Percentiles rank a stretch among this genome's conserved stretches.
Conservation (phyloP, 2,113 vertebrate species). For the Eulacestoma nigropectus region DNA sequence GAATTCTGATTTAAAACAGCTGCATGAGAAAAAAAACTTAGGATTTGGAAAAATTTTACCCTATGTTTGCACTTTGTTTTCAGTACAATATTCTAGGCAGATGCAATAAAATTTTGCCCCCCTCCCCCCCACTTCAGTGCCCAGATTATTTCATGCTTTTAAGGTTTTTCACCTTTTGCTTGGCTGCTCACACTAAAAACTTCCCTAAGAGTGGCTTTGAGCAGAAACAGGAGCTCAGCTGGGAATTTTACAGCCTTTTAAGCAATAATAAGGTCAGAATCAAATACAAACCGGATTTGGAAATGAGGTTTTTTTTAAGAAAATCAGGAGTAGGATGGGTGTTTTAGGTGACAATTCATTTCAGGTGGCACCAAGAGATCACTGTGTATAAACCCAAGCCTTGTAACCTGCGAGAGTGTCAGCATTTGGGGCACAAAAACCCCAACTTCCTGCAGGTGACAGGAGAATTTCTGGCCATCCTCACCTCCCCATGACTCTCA, state of each 20-base stretch:
- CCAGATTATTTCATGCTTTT: neutral
- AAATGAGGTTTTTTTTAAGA: neutral
- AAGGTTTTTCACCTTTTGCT: neutral
- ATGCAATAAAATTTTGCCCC: neutral
- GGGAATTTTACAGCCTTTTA: neutral
- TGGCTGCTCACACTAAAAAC: neutral
- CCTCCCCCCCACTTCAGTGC: neutral
- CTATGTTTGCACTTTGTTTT: neutral
- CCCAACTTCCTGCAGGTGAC: neutral
- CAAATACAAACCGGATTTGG: neutral
- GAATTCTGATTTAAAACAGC: neutral
- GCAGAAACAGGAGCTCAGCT: neutral
- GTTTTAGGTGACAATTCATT: neutral
- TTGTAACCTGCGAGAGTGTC: neutral
- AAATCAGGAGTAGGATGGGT: neutral
- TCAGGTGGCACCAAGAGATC: neutral
- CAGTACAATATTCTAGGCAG: neutral
- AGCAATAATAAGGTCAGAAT: conserved; percentile 29
- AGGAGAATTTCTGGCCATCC: neutral
- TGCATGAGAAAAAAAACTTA: rapidly evolving
- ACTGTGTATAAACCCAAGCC: neutral
- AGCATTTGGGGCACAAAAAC: neutral
- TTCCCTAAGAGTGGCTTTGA: neutral
- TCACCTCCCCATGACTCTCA: neutral
- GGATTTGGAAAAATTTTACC: neutral